Evolutionary conservation across 2,797 vertebrate genomes (phyloP), one percentile per base, ranked within the genome.

Genomic region (Ciconia nigra): DNA sequence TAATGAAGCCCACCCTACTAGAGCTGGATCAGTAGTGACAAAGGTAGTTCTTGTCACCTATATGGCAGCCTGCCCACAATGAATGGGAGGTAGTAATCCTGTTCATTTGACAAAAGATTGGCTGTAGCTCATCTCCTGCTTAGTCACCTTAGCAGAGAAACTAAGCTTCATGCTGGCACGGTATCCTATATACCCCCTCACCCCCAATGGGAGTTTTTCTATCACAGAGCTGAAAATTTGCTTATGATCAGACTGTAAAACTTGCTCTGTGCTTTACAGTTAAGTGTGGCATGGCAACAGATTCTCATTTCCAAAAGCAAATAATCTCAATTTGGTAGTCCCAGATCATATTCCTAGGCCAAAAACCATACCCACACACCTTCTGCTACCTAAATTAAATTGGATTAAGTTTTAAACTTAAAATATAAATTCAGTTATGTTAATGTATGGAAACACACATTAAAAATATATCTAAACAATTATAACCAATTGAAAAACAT

Each of bases 321-420:
- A 49, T 66, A 1, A 52, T 71, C 61, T 88, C 65, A 76, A 14
- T 78, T 91, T 65, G 69, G 46, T 79, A 92, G 69, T 65, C 61
- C 21, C 39, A 76, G 70, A 82, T 86, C 44, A 37, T 17, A 76
- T 62, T 89, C 54, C 46, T 52, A 72, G 88, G 81, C 90, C 85
- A 83, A 83, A 91, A 87, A 3, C 37, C 58, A 69, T 76, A 94
- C 77, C 70, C 89, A 84, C 89, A 79, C 42, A 82, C 80, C 41
- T 92, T 92, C 69, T 93, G 72, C 80, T 78, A 74, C 26, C 63
- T 39, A 77, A 95, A 73, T 51, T 25, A 93, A 93, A 55, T 12
- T 14, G 8, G 19, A 69, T 58, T 67, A 91, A 57, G 5, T 52
- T 93, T 89, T 37, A 89, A 86, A 86, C 5, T n/a, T 62, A 83